phyloP scores from a whole-genome alignment of 2,888 invertebrate genomes.

The Rhamnusium bicolor region DNA sequence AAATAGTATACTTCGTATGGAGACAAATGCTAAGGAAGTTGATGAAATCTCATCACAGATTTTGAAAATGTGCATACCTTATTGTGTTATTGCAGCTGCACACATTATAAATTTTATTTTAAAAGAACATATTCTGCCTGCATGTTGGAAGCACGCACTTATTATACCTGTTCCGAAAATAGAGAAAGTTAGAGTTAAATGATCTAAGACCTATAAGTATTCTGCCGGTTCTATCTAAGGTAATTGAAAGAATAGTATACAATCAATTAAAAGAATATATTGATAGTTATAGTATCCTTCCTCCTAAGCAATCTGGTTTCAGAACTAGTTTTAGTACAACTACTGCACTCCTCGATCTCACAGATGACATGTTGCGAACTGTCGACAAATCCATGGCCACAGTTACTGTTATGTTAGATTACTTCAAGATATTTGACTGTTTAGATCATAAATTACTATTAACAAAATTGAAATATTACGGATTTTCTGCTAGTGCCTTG shows the following conservation, averaged over 20 bases:
- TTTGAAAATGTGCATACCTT: neutral
- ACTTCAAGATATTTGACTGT: too few species aligned
- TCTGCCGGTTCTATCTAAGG: neutral
- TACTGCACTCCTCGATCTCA: too few species aligned
- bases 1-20: neutral
- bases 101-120: neutral
- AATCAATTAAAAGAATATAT: neutral
- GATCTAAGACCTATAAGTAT: neutral
- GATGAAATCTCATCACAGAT: neutral
- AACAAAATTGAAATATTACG: too few species aligned
- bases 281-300: too few species aligned
- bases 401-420: too few species aligned
- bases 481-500: too few species aligned
- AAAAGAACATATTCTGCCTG: neutral
- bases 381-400: too few species aligned
- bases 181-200: neutral
- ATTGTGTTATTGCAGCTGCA: neutral
- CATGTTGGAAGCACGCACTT: neutral
- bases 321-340: too few species aligned
- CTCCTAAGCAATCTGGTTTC: too few species aligned
- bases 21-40: neutral
- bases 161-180: neutral
- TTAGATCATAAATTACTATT: too few species aligned
- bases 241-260: neutral
- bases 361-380: too few species aligned